Conservation (phyloP, 2,113 vertebrate species). For the Clarias magur region DNA sequence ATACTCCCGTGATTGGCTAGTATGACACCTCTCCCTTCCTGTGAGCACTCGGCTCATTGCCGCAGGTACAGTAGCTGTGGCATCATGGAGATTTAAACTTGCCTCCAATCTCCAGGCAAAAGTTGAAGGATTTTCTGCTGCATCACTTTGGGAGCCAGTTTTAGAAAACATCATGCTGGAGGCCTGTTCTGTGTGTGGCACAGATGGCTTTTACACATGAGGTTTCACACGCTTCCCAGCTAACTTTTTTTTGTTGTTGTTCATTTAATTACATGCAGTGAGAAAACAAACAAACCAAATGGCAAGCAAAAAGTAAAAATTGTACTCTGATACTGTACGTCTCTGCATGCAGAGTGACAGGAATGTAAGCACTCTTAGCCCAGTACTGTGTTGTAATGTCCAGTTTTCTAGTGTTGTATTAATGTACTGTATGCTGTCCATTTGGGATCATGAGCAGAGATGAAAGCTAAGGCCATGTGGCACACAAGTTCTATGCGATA, state of each 20-base stretch:
- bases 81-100: background rate
- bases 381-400: background rate
- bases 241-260: background rate
- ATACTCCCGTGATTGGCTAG: background rate
- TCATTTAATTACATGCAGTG: background rate
- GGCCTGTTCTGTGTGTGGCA: background rate
- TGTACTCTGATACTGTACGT: background rate
- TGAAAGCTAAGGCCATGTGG: background rate
- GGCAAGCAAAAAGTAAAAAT: background rate
- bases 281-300: background rate
- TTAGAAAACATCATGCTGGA: background rate
- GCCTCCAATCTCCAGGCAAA: background rate
- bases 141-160: background rate
- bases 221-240: background rate
- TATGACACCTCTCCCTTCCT: background rate
- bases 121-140: background rate
- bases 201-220: background rate
- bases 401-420: background rate
- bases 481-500: background rate
- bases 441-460: background rate
- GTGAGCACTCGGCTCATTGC: background rate
- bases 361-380: background rate
- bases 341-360: background rate
- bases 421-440: background rate
- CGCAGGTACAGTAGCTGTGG: background rate